Percentiles rank a stretch among this genome's conserved stretches.
Evolutionary conservation across 2,888 invertebrate species (phyloP).

Genomic region (Caenorhabditis sp.): DNA sequence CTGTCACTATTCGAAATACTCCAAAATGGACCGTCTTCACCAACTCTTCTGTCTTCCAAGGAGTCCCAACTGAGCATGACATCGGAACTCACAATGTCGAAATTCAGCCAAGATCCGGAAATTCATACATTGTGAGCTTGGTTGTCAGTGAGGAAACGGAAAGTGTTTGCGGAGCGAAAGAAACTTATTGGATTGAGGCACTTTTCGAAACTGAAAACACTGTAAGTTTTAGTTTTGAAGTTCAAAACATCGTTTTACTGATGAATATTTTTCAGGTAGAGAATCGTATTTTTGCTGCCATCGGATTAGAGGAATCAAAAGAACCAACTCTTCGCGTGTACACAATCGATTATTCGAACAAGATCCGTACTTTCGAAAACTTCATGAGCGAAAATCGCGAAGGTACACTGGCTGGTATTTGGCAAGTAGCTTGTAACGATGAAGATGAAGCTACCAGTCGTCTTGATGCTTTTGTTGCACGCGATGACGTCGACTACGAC

Average conservation of each 20-base stretch:
- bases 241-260: not conserved
- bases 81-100: constrained; percentile 77
- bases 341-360: constrained; percentile 32
- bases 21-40: constrained; percentile 70
- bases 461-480: constrained; percentile 30
- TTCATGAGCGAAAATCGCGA: constrained; percentile 22
- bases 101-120: not conserved
- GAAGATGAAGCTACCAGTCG: constrained; percentile 24
- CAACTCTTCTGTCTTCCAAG: constrained; percentile 33
- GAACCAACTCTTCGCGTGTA: constrained; percentile 29
- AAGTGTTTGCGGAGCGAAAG: constrained; percentile 41
- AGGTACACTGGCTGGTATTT: constrained; percentile 38
- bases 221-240: constrained; percentile 4
- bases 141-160: constrained; percentile 42
- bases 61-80: constrained; percentile 71
- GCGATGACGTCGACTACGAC: constrained; percentile 37
- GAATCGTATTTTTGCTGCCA: constrained; percentile 29
- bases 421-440: constrained; percentile 37
- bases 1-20: constrained; percentile 44
- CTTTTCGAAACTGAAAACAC: constrained; percentile 31
- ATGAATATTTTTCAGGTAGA: constrained; percentile 16
- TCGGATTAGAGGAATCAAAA: constrained; percentile 25
- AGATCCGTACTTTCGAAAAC: constrained; percentile 30
- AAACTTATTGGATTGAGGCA: constrained; percentile 53
- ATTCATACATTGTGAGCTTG: not conserved